Base-by-base conservation (phyloP, 1,140 invertebrate species). In the Drosophila ohnishii region DNA sequence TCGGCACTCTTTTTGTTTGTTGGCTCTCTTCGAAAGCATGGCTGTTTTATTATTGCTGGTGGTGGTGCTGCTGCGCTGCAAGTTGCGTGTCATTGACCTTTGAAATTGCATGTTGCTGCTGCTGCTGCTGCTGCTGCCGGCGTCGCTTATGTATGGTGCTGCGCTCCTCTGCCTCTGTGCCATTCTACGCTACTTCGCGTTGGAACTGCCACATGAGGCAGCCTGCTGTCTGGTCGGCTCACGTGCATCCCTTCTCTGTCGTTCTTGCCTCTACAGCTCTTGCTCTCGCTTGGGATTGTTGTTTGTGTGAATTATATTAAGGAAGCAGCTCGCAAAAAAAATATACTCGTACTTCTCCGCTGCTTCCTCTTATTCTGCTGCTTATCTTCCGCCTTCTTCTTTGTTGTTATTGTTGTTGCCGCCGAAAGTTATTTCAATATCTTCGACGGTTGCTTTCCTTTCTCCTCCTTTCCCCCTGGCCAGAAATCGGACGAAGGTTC, bases 51-150 rank as follows among this genome's bases (percentile, higher is more conserved):
- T 55, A 10, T 55, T 61, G 28, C 37, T 55, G 69, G 19, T 32
- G 64, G n/a, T 79, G 59, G 59, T 60, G 53, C 59, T 70, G 62
- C 71, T 75, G 57, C 56, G 76, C 79, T 80, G 84, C 76, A 74
- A 58, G 87, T 70, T 75, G 75, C 70, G 89, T 90, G 88, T 90
- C 88, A 90, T 90, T 90, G 88, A 90, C 88, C 88, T 90, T 90
- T 90, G 84, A 81, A 90, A 90, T 90, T 90, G 88, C 85, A 87
- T 90, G 72, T 88, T 78, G 70, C 79, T 64, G 64, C 53, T 44
- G 37, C 28, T 50, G 48, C 35, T 56, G 51, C 53, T 40, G 55
- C 58, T 65, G 70, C 74, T 66, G 60, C 40, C 40, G 32, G 59
- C 57, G 40, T 47, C 34, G 80, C 56, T 83, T 75, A 71, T 86